Base-by-base conservation (phyloP, 1,140 invertebrate species). In the Conus betulinus region DNA sequence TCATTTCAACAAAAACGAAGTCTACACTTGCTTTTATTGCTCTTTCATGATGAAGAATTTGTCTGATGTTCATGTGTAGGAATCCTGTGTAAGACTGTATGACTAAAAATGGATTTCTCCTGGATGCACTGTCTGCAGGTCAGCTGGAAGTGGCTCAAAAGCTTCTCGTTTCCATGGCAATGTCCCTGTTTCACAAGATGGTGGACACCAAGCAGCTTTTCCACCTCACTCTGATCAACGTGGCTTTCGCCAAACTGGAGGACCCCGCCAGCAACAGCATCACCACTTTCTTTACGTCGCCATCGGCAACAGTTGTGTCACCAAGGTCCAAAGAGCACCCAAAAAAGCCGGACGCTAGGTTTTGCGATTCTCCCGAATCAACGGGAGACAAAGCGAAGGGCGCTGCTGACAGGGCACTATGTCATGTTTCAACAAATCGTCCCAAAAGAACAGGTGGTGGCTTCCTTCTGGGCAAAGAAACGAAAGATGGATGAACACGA, bases 181-280 rank as follows among this genome's bases (percentile, higher is more conserved):
- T 92, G 88, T 74, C 79, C 53, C 63, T 93, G 76, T 92, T 93
- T 51, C 71, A 87, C 25, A 93, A 92, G 74, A 55, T 92, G 17
- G 90, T 93, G 39, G 89, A 93, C 87, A 78, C 84, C 2, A 87
- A 55, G n/a, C 84, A 89, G 51, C 90, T 89, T 85, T 93, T 92
- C 81, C 92, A 92, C 84, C 86, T 93, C 6, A 91, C 90, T 23
- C 82, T 93, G 23, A 91, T 93, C 52, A 92, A 92, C 81, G 87
- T 93, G 23, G 87, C 89, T 27, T 91, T 93, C 78, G 85, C 92
- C 87, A 93, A 92, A 25, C 82, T 93, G 27, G 74, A 27, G 60
- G 89, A 91, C 17, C 83, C 63, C 87, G 51, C 86, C 60, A 89
- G 84, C 86, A 90, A 91, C 53, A 88, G 67, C 20, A 92, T 91